Percentiles rank a stretch among this genome's conserved stretches.
Evolutionary conservation across 1,140 invertebrate genomes (phyloP).

Genomic region (Dreissena polymorpha): DNA sequence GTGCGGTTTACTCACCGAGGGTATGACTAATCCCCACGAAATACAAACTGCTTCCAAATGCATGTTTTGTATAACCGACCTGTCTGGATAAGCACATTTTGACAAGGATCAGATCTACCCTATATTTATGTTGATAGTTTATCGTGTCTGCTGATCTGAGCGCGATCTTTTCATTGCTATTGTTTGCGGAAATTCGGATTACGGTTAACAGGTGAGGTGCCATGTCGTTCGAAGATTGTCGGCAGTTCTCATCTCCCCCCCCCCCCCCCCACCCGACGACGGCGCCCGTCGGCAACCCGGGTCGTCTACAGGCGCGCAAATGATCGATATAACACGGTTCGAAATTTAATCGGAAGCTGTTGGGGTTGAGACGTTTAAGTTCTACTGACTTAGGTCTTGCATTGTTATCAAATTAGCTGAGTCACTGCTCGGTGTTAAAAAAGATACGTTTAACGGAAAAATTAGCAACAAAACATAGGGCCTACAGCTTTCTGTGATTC

Average conservation of each 20-base stretch:
- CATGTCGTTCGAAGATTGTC: neutral
- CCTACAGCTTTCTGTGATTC: too few relatives aligned
- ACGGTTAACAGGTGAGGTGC: neutral
- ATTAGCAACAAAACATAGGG: too few relatives aligned
- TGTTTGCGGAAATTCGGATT: too few relatives aligned
- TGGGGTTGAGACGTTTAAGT: too few relatives aligned
- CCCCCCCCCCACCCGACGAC: neutral
- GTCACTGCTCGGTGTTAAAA: too few relatives aligned
- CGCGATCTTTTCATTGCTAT: neutral
- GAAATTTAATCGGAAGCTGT: too few relatives aligned
- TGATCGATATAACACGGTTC: too few relatives aligned
- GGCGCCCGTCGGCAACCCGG: neutral
- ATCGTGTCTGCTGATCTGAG: neutral
- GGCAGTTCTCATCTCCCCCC: neutral
- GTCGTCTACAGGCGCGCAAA: neutral
- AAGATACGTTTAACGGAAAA: too few relatives aligned
- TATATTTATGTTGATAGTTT: neutral
- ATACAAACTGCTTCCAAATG: neutral
- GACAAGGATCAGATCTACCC: neutral
- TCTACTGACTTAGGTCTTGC: too few relatives aligned
- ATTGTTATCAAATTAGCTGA: too few relatives aligned
- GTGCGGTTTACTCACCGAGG: neutral
- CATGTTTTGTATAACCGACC: neutral
- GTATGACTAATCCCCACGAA: neutral
- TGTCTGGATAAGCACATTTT: neutral